phyloP scores from a whole-genome alignment of 2,113 vertebrate species.

The Tautogolabrus adspersus region DNA sequence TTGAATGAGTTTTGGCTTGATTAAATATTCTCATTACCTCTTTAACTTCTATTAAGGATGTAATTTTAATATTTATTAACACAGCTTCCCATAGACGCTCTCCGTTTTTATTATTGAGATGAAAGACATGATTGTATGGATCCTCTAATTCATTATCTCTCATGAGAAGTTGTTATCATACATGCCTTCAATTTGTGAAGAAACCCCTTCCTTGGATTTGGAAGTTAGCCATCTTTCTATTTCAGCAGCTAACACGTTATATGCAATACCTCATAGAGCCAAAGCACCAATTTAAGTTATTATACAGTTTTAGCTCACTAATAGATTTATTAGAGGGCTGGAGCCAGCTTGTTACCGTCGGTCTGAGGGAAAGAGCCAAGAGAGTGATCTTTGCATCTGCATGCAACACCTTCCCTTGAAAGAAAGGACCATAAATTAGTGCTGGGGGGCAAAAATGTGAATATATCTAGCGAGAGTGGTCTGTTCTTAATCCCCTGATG shows the following conservation, averaged over 20 bases:
- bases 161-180: slow-evolving; percentile 17
- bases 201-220: neutral
- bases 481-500: slow-evolving; percentile 13
- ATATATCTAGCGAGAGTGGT: slow-evolving; percentile 30
- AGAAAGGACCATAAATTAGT: slow-evolving; percentile 45
- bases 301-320: slow-evolving; percentile 58
- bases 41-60: slow-evolving; percentile 27
- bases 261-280: slow-evolving; percentile 50
- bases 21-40: slow-evolving; percentile 46
- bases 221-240: slow-evolving; percentile 32
- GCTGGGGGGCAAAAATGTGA: slow-evolving; percentile 18
- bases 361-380: slow-evolving; percentile 27
- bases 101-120: slow-evolving; percentile 41
- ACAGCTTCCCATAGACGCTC: slow-evolving; percentile 28
- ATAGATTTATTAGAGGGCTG: slow-evolving; percentile 64
- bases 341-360: slow-evolving; percentile 29
- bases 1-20: slow-evolving; percentile 56
- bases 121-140: slow-evolving; percentile 16
- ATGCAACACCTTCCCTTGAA: slow-evolving; percentile 8
- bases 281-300: slow-evolving; percentile 60
- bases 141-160: slow-evolving; percentile 17
- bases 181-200: slow-evolving; percentile 33
- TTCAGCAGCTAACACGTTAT: slow-evolving; percentile 52
- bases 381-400: slow-evolving; percentile 51
- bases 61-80: slow-evolving; percentile 43